These are phyloP conservation scores for Heliconius hewitsoni DNA, from an alignment of 1,140 invertebrate genomes.

Conservation along the genomic window DNA sequence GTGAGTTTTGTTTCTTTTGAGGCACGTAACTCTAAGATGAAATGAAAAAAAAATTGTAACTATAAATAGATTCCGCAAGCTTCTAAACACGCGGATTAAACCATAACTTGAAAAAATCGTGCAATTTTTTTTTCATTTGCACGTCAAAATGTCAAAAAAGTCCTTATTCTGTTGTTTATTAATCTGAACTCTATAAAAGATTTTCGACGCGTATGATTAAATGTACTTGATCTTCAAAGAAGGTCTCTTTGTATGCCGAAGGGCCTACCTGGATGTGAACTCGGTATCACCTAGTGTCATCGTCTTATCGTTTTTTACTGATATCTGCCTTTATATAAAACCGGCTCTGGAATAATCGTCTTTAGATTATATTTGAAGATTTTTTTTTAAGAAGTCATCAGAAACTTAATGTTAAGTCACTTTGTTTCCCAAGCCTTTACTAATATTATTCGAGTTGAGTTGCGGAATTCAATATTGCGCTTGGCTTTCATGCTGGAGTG, in stretches of 20 bases:
- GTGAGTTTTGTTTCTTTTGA: no score
- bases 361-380: neutral
- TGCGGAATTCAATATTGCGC: no score
- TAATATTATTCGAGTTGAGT: no score
- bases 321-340: neutral
- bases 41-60: neutral
- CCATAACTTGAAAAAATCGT: neutral
- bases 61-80: neutral
- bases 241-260: neutral
- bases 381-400: no score
- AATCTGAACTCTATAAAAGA: neutral
- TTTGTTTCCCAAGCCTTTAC: no score
- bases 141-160: conserved; percentile 1
- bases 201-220: conserved; percentile 5
- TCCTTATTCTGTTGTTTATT: neutral
- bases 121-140: neutral
- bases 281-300: conserved; percentile 1
- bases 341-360: neutral
- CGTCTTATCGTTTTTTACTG: neutral
- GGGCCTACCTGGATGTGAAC: neutral
- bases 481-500: no score
- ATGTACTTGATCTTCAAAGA: neutral
- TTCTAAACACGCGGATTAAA: neutral
- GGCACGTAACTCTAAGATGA: no score
- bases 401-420: no score